phyloP scores from a whole-genome alignment of 2,888 invertebrate genomes.

The Ochlodes sylvanus region DNA sequence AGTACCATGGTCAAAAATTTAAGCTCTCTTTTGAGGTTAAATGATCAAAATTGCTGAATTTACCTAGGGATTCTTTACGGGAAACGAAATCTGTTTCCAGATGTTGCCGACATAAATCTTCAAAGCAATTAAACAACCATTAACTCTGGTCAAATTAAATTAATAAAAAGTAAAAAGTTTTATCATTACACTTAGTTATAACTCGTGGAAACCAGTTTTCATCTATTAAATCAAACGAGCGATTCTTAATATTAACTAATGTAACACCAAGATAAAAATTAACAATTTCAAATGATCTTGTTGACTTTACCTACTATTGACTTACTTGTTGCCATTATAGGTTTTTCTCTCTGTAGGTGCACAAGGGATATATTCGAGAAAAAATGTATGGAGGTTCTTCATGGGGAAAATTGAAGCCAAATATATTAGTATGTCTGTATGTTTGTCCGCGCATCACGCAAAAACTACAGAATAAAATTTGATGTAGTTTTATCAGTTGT shows the following conservation, averaged over 20 bases:
- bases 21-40: not conserved
- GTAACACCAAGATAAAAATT: not conserved
- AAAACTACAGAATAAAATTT: too few species aligned
- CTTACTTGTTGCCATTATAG: not conserved
- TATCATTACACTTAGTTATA: not conserved
- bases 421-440: too few species aligned
- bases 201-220: not conserved
- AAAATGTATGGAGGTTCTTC: too few species aligned
- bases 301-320: too few species aligned
- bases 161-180: constrained; percentile 18
- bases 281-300: not conserved
- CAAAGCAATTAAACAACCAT: constrained; percentile 29
- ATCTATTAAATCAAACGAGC: not conserved
- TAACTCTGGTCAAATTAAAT: constrained; percentile 11
- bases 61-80: not conserved
- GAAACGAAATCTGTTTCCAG: constrained; percentile 37
- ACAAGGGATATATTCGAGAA: too few species aligned
- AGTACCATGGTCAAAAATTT: too few species aligned
- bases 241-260: not conserved
- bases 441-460: too few species aligned
- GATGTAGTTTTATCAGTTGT: too few species aligned
- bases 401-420: too few species aligned
- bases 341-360: too few species aligned
- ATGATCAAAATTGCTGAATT: not conserved
- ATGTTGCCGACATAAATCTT: constrained; percentile 37